Evolutionary conservation across 2,888 invertebrate genomes (phyloP), one percentile per base, ranked within the genome.

Genomic region (Hemithea aestivaria): DNA sequence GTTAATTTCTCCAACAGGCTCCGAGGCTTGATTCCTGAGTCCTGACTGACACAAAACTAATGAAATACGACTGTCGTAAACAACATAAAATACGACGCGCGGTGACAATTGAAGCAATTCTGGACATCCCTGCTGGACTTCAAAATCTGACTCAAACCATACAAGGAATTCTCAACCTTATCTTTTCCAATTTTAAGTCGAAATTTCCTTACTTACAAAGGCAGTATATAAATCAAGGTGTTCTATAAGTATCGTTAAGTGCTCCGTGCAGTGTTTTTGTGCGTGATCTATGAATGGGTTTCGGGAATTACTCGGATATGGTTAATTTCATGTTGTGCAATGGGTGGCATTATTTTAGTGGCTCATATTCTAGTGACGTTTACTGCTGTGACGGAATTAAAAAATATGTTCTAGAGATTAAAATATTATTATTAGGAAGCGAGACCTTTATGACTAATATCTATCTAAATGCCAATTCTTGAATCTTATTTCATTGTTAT

Each of bases 271-370:
- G 34, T 72, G 62, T 73, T 53, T 54, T 62, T 61, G 61, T 64
- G 54, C 73, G 73, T 75, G 72, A 69, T 73, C 69, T 68, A 76
- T 82, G 80, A 84, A 84, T 83, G 74, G 66, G 62, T 66, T 73
- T 73, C 37, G 53, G 59, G 71, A 73, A 71, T 77, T 69, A 72
- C 49, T 42, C 34, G 49, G 48, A 52, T 40, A 55, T 27, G 51
- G 34, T 38, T 45, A 53, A 39, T 55, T 56, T 53, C 38, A 43
- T 40, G 48, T 48, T 51, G 40, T 43, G 47, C 47, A 53, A 51
- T 42, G 37, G 25, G 31, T 37, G 28, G 33, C 27, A 35, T 32
- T 37, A 40, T 36, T 42, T 36, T 21, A 38, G 42, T 11, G 21
- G 21, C 37, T 30, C 10, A 23, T 11, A 22, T 25, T n/a, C n/a